Evolutionary conservation across 2,888 invertebrate genomes (phyloP), one percentile per base, ranked within the genome.

Genomic region (Phortica okadai): DNA sequence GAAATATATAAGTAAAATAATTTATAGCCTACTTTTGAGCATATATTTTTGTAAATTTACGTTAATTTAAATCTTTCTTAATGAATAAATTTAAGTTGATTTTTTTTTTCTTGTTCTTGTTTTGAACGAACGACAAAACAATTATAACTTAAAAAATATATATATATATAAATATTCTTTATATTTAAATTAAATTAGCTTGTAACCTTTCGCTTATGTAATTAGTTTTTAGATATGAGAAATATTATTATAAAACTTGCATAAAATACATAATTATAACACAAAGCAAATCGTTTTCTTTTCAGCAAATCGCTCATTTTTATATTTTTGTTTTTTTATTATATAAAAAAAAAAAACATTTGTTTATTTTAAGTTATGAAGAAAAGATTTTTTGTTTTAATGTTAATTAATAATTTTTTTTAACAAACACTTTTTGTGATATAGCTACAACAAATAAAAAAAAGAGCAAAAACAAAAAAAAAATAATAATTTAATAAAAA

Each of bases 391-490:
- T 50, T 50, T 50, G 50, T 50, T 50, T 50, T 11, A 50, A 6
- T 50, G 3, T 50, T 50, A 50, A 50, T 50, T 3, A 50, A 50
- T 14, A n/a, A 74, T 56, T 16, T 25, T 45, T 64, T 78, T 75
- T 67, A 7, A 33, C 10, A 50, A 76, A 80, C 78, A 81, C 77
- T 62, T 80, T 81, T 78, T 81, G 81, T 81, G 81, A 81, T 81
- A 81, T 69, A 42, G 74, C 59, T 59, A 74, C 41, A 50, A 25
- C n/a, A 73, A 58, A 44, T 50, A 78, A 54, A 67, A 74, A 74
- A 70, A 21, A 56, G 67, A 66, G 41, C 14, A 16, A 42, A 42
- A 44, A 42, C 44, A 16, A 14, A 69, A 33, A 8, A 50, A 14
- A 0, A 11, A 50, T 6, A 50, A 50, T 14, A 50, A 50, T 50